These are phyloP conservation scores for Blomia tropicalis DNA, from an alignment of 2,888 invertebrate genomes.

Conservation along the genomic window DNA sequence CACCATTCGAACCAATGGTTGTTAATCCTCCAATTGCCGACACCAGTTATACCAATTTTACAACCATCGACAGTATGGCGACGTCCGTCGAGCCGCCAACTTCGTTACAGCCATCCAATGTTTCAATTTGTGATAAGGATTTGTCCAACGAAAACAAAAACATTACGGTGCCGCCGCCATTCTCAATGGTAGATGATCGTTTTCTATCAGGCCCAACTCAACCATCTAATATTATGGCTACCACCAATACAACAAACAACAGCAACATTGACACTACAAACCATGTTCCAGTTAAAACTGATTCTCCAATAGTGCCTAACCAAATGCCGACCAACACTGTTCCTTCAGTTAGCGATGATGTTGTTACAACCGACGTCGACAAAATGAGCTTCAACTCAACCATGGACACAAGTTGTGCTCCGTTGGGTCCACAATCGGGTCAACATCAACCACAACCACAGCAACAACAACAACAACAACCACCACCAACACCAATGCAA, in stretches of 20 bases:
- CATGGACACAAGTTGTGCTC: not conserved
- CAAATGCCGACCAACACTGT: not conserved
- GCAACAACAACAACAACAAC: too few relatives aligned
- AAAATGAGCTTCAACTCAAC: constrained; percentile 8
- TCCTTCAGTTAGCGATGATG: not conserved
- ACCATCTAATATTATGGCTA: not conserved
- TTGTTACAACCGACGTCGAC: not conserved
- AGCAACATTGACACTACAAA: constrained; percentile 21
- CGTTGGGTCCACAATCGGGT: too few relatives aligned
- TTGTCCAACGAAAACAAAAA: not conserved
- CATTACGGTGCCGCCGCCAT: not conserved
- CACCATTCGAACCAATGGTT: not conserved
- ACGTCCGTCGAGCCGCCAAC: not conserved
- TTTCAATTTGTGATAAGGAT: not conserved
- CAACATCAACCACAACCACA: too few relatives aligned
- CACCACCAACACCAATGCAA: not conserved
- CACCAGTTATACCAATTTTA: not conserved
- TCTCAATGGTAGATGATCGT: not conserved
- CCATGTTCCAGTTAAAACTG: constrained; percentile 3
- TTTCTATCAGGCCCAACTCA: not conserved
- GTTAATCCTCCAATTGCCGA: not conserved
- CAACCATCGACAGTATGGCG: not conserved
- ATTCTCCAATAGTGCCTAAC: not conserved
- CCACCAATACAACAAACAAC: not conserved
- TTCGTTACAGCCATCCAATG: not conserved